Evolutionary conservation across 2,797 vertebrate genomes (phyloP), one percentile per base, ranked within the genome.

Genomic region (Phoebastria nigripes): DNA sequence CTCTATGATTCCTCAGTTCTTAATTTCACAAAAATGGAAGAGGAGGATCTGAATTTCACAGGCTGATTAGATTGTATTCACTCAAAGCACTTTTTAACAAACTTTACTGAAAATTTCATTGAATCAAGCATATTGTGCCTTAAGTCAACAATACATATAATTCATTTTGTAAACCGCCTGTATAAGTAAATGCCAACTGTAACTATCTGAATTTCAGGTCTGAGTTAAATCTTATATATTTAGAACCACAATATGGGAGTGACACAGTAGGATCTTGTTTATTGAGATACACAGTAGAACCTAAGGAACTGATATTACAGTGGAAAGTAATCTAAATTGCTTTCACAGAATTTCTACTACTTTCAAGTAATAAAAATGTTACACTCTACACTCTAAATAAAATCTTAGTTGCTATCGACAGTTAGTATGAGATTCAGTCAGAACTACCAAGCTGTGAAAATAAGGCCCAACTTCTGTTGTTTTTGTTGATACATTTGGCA

Each of bases 301-400:
- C 93, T 73, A 93, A 97, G 96, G 81, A 97, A 97, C 94, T 92
- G 95, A 97, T 96, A 85, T 70, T 95, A 96, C 69, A 78, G 96
- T 96, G 84, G 97, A 97, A 97, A 97, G 97, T 95, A 96, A 95
- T 97, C 97, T 97, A 98, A 98, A 98, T 96, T 97, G 97, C 97
- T 96, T 97, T 97, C 97, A 96, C 96, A 96, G 97, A 98, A 98
- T 97, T 97, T 97, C 96, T 96, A 94, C 96, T 96, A 95, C 97
- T 98, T 97, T 98, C 97, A 97, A 97, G 98, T 97, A 98, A 98
- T 98, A 98, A 98, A 98, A 98, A 96, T 94, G 96, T 97, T 98
- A 97, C 96, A 97, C 90, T 98, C 95, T 85, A 87, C 83, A 97
- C 98, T 97, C 97, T 97, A 97, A 98, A 98, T 97, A 97, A 98